These are phyloP conservation scores for Colostygia pectinataria DNA, from an alignment of 2,888 invertebrate species.

Conservation along the genomic window DNA sequence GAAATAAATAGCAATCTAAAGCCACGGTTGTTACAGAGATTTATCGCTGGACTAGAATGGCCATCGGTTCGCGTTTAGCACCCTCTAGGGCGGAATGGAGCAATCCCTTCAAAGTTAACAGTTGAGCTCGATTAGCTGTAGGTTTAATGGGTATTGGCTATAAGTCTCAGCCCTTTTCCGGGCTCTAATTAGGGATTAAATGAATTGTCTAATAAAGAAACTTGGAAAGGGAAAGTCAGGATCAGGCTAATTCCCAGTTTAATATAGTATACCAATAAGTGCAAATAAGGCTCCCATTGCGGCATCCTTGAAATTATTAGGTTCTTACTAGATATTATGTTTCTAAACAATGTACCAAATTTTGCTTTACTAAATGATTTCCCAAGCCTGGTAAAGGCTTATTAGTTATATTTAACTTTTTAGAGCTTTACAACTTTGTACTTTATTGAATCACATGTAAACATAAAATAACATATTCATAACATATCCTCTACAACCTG, in stretches of 20 bases:
- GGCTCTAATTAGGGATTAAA: slow-evolving; percentile 39
- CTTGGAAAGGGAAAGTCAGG: slow-evolving; percentile 18
- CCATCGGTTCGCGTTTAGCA: slow-evolving; percentile 66
- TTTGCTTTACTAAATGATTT: too few relatives aligned
- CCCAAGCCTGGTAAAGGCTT: too few relatives aligned
- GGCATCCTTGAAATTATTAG: too few relatives aligned
- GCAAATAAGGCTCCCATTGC: too few relatives aligned
- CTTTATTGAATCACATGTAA: too few relatives aligned
- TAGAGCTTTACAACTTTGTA: too few relatives aligned
- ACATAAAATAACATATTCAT: too few relatives aligned
- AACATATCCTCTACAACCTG: too few relatives aligned
- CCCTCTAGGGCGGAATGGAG: slow-evolving; percentile 53
- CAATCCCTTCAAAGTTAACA: slow-evolving; percentile 46
- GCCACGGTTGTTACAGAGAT: slow-evolving; percentile 65
- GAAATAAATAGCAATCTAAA: slow-evolving; percentile 30
- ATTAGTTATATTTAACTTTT: too few relatives aligned
- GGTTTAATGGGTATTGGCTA: slow-evolving; percentile 45
- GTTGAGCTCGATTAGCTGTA: slow-evolving; percentile 49
- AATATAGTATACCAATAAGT: neutral
- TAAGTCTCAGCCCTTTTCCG: slow-evolving; percentile 39
- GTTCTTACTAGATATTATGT: too few relatives aligned
- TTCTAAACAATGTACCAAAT: too few relatives aligned
- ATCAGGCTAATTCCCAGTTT: slow-evolving; percentile 1
- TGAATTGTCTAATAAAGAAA: slow-evolving; percentile 29
- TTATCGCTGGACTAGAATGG: slow-evolving; percentile 62